Evolutionary conservation across 2,797 vertebrate species (phyloP).

Genomic region (Cryptoprocta ferox): DNA sequence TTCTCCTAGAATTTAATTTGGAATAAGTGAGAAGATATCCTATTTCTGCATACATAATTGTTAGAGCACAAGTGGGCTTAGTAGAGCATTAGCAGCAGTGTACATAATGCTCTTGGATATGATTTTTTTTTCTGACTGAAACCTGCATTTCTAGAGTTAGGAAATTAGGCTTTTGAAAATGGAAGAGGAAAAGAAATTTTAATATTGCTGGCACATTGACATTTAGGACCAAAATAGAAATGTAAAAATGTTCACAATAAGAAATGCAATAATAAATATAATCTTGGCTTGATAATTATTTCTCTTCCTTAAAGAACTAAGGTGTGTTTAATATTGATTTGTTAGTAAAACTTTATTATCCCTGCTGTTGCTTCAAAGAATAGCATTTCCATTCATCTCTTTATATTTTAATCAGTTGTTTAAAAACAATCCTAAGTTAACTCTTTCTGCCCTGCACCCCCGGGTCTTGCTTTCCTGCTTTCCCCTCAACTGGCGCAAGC

Average conservation of each 20-base stretch:
- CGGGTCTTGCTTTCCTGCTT: background rate
- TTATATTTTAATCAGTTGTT: background rate
- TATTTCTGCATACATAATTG: background rate
- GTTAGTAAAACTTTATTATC: background rate
- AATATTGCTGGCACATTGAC: background rate
- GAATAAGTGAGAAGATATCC: background rate
- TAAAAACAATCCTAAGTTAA: background rate
- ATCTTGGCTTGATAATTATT: background rate
- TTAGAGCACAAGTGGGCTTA: background rate
- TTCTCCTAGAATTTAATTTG: constrained; percentile 20
- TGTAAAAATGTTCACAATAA: constrained; percentile 15
- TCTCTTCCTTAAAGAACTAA: constrained; percentile 29
- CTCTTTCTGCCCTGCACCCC: rapidly evolving
- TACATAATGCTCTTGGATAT: background rate
- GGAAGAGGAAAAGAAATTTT: constrained; percentile 36
- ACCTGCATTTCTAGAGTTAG: background rate
- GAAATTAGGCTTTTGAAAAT: constrained; percentile 10
- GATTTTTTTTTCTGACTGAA: background rate
- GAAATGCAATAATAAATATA: background rate
- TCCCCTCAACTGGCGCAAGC: background rate
- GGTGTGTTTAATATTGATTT: background rate
- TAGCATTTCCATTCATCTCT: background rate
- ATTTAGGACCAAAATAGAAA: constrained; percentile 1
- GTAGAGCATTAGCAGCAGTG: background rate
- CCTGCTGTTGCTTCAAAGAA: background rate